phyloP scores from a whole-genome alignment of 2,113 vertebrate species.

The Thomomys bottae region DNA sequence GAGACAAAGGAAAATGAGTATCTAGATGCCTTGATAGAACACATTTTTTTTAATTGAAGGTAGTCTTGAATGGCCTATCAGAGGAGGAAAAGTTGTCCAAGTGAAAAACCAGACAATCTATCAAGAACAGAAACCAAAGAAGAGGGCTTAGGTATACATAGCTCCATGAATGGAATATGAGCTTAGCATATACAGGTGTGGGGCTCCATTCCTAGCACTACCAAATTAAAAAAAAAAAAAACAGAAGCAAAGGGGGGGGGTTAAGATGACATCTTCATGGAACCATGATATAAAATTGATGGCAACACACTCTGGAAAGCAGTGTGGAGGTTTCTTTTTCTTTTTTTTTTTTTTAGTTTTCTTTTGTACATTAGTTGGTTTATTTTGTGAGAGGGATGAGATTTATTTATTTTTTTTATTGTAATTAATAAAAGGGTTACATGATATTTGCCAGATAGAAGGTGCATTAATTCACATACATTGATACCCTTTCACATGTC shows the following conservation, averaged over 20 bases:
- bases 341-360: no score
- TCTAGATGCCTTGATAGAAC: constrained; percentile 28
- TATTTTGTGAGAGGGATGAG: no score
- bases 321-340: no score
- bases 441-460: no score
- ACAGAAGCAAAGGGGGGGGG: constrained; percentile 27
- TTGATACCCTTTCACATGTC: no score
- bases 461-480: no score
- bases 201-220: background rate
- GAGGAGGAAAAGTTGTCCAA: constrained; percentile 55
- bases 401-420: no score
- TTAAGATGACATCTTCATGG: constrained; percentile 67
- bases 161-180: background rate
- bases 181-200: background rate
- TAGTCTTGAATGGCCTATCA: constrained; percentile 40
- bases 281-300: constrained; percentile 77
- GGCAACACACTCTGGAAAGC: no score
- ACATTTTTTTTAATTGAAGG: constrained; percentile 46
- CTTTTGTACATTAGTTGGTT: no score
- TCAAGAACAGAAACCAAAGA: constrained; percentile 47
- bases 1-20: constrained; percentile 33
- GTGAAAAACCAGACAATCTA: constrained; percentile 56
- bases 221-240: constrained; percentile 7
- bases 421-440: no score
- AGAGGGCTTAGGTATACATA: background rate